These are phyloP conservation scores for Euura lappo DNA, from an alignment of 1,140 invertebrate species.

Conservation along the genomic window DNA sequence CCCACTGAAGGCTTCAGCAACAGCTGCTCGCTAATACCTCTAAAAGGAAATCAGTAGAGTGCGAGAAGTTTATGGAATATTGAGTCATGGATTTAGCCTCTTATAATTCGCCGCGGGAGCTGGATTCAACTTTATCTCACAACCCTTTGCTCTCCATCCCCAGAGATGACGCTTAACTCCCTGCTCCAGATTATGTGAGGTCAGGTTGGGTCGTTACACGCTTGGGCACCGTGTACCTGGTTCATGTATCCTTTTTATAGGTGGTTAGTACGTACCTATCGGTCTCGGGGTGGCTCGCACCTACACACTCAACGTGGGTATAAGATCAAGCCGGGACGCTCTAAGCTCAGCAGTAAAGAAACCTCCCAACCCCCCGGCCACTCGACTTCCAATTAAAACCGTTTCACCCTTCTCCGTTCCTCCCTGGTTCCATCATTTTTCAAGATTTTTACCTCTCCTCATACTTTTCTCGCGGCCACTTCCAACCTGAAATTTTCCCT, in stretches of 20 bases:
- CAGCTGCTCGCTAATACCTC: background rate
- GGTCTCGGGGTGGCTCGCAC: background rate
- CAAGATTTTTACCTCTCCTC: constrained; percentile 10
- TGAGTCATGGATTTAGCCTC: too few species aligned
- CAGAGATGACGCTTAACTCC: background rate
- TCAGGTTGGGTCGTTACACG: too few species aligned
- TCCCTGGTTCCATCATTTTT: constrained; percentile 14
- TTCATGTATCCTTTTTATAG: background rate
- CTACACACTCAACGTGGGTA: background rate
- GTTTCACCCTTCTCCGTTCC: constrained; percentile 34
- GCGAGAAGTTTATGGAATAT: too few species aligned
- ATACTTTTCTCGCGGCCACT: background rate
- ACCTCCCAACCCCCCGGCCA: constrained; percentile 18
- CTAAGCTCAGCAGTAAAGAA: constrained; percentile 28
- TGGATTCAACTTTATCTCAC: too few species aligned
- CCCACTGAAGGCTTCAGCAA: background rate
- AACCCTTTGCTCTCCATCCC: background rate
- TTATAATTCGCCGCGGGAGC: too few species aligned
- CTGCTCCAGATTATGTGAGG: background rate
- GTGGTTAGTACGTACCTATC: background rate
- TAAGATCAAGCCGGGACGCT: background rate
- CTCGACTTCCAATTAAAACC: constrained; percentile 46
- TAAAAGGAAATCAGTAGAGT: too few species aligned
- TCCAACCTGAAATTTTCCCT: background rate
- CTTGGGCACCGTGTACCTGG: background rate